A percentile compares a stretch with the other conserved stretches of the same genome.
Evolutionary conservation across 1,140 invertebrate genomes (phyloP).

Genomic region (Bombus confusus): DNA sequence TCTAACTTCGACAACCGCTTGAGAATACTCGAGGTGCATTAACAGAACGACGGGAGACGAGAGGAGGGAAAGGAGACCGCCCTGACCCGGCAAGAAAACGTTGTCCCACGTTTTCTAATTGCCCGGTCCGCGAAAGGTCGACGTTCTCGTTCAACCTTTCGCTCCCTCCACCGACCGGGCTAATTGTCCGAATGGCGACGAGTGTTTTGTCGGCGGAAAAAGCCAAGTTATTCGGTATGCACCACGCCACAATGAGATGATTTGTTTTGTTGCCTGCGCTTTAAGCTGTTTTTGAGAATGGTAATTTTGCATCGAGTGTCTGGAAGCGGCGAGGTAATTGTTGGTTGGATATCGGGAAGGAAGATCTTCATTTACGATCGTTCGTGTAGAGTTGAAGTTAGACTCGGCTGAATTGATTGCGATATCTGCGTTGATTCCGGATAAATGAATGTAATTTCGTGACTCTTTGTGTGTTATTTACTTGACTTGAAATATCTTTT

Average conservation of each 20-base stretch:
- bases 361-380: too few species aligned
- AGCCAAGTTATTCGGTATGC: background rate
- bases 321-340: background rate
- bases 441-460: too few species aligned
- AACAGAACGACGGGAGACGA: conserved; percentile 26
- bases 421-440: too few species aligned
- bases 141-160: background rate
- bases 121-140: background rate
- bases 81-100: background rate
- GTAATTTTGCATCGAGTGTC: background rate
- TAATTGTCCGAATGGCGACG: background rate
- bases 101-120: conserved; percentile 17
- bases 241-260: background rate
- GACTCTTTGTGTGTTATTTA: too few species aligned
- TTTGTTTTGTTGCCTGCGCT: background rate
- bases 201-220: background rate
- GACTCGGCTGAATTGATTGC: too few species aligned
- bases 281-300: background rate
- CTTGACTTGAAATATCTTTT: too few species aligned
- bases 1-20: conserved; percentile 53
- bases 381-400: too few species aligned
- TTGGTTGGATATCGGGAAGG: background rate
- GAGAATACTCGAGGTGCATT: conserved; percentile 56
- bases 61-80: background rate
- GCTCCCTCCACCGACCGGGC: background rate